A percentile compares a stretch with the other conserved stretches of the same genome.
phyloP scores from a whole-genome alignment of 2,797 vertebrate genomes.

The Anabacerthia variegaticeps region DNA sequence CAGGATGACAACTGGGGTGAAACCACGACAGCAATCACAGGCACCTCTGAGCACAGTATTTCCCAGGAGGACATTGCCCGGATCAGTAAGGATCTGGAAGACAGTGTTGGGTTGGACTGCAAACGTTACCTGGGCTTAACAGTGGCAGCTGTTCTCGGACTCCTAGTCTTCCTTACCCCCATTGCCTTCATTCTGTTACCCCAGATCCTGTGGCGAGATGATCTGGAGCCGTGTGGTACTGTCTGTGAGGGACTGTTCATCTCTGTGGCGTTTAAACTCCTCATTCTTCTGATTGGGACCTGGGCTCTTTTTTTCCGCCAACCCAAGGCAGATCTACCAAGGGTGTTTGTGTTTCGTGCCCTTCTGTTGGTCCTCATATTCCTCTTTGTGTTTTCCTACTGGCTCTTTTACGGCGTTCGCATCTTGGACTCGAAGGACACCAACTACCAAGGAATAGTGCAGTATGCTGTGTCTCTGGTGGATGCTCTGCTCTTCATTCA shows the following conservation, averaged over 20 bases:
- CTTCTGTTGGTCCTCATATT: constrained; percentile 90
- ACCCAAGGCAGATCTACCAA: constrained; percentile 83
- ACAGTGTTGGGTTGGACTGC: constrained; percentile 83
- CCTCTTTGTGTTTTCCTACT: constrained; percentile 93
- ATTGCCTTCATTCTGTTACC: constrained; percentile 92
- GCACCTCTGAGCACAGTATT: constrained; percentile 94
- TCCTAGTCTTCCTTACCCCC: constrained; percentile 90
- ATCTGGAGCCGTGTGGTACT: constrained; percentile 89
- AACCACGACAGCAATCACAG: constrained; percentile 95
- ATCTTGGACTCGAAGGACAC: constrained; percentile 92
- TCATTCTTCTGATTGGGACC: constrained; percentile 92
- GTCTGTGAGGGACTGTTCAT: constrained; percentile 96
- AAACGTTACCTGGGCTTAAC: constrained; percentile 86
- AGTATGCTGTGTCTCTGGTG: constrained; percentile 93
- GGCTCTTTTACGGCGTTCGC: constrained; percentile 96
- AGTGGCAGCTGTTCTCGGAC: constrained; percentile 81
- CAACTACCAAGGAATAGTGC: constrained; percentile 93
- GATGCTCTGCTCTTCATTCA: constrained; percentile 95
- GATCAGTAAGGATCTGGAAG: constrained; percentile 88
- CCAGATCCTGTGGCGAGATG: constrained; percentile 88
- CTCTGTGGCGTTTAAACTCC: constrained; percentile 94
- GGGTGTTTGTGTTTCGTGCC: constrained; percentile 90
- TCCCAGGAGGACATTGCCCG: constrained; percentile 95
- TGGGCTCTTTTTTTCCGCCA: constrained; percentile 94
- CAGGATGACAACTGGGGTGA: constrained; percentile 99